These are phyloP conservation scores for Cosmia pyralina DNA, from an alignment of 2,888 invertebrate genomes.

Conservation along the genomic window DNA sequence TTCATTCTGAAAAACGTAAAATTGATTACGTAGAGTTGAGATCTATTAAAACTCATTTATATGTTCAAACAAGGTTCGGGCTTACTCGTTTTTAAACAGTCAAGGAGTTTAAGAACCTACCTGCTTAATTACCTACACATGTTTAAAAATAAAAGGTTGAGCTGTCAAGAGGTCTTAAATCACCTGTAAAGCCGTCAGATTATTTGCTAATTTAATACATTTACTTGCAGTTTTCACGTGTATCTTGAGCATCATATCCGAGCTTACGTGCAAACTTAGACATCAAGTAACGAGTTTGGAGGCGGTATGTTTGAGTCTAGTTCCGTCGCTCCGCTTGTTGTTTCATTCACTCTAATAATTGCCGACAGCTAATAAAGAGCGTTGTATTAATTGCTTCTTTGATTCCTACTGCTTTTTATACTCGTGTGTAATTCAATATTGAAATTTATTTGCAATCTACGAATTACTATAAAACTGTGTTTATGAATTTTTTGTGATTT, in stretches of 20 bases:
- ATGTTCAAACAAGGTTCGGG: conserved; percentile 24
- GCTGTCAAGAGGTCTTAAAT: background rate
- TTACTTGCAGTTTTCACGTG: conserved; percentile 5
- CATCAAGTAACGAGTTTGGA: conserved; percentile 49
- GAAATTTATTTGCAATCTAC: background rate
- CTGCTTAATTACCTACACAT: conserved; percentile 17
- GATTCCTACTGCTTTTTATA: background rate
- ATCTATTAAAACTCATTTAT: conserved; percentile 54
- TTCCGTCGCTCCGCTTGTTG: conserved; percentile 20
- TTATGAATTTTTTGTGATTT: background rate
- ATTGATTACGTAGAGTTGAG: conserved; percentile 63
- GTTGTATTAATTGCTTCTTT: background rate
- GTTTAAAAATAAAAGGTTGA: background rate
- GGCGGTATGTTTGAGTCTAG: conserved; percentile 37
- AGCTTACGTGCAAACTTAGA: conserved; percentile 47
- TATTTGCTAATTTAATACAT: conserved; percentile 18
- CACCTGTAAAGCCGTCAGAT: background rate
- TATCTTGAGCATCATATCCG: conserved; percentile 28
- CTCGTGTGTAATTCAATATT: background rate
- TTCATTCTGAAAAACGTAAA: conserved; percentile 72
- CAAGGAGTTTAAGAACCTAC: background rate
- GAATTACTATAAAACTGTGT: background rate
- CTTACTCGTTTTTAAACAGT: conserved; percentile 9
- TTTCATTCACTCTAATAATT: conserved; percentile 43
- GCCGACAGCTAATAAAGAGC: conserved; percentile 18